Evolutionary conservation across 2,888 invertebrate genomes (phyloP).

Genomic region (Chloroclysta siterata): DNA sequence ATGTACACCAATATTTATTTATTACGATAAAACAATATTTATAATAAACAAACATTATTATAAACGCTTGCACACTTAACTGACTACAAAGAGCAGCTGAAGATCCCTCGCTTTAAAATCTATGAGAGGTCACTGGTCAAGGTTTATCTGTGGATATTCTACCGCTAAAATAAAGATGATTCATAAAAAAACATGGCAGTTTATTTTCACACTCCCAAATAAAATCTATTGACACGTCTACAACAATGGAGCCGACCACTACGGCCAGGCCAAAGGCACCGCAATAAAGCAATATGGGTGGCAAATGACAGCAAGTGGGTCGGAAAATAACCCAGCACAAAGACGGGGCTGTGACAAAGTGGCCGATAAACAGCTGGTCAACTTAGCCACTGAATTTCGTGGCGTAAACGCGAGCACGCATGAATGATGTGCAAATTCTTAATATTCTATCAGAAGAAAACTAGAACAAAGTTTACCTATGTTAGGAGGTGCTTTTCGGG

Average conservation of each 20-base stretch:
- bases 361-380: constrained; percentile 8
- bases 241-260: constrained; percentile 30
- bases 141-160: background rate
- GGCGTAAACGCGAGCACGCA: background rate
- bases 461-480: no score
- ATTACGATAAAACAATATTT: no score
- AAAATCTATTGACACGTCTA: constrained; percentile 39
- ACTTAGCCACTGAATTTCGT: background rate
- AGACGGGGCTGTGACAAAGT: constrained; percentile 28
- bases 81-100: no score
- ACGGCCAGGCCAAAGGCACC: constrained; percentile 25
- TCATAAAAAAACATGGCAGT: constrained; percentile 10
- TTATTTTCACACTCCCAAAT: constrained; percentile 33
- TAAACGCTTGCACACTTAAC: no score
- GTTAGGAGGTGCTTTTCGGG: no score
- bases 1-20: no score
- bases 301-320: constrained; percentile 36
- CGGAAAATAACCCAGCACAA: constrained; percentile 44
- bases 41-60: no score
- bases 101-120: background rate
- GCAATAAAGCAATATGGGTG: constrained; percentile 39
- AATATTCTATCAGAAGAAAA: no score
- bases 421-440: no score
- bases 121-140: no score
- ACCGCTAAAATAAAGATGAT: background rate